A percentile compares a stretch with the other conserved stretches of the same genome.
These are phyloP conservation scores for Atta texana DNA, from an alignment of 1,140 invertebrate genomes.

Conservation along the genomic window DNA sequence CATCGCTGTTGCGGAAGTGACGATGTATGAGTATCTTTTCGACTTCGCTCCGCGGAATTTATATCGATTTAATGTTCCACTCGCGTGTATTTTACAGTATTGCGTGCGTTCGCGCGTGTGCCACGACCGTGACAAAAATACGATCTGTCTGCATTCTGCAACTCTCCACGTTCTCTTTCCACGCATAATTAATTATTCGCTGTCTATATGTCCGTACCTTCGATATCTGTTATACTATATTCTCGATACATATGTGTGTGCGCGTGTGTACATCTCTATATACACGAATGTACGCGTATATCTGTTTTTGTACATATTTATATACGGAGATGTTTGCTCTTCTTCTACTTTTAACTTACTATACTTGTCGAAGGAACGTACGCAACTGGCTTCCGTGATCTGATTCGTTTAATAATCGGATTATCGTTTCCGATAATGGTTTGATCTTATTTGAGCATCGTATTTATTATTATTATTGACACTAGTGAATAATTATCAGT, in stretches of 20 bases:
- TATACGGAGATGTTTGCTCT: constrained; percentile 56
- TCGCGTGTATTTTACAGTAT: background rate
- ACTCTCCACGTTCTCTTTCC: constrained; percentile 64
- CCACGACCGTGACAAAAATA: constrained; percentile 37
- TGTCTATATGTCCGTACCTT: constrained; percentile 61
- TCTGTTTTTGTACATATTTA: constrained; percentile 39
- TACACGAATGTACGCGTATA: constrained; percentile 65
- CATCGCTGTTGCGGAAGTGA: constrained; percentile 3
- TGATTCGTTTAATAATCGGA: background rate
- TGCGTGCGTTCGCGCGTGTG: constrained; percentile 60
- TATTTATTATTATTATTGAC: constrained; percentile 5
- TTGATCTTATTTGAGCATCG: background rate
- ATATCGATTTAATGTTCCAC: constrained; percentile 5
- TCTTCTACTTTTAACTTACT: constrained; percentile 60
- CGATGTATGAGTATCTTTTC: constrained; percentile 5
- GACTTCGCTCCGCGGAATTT: background rate
- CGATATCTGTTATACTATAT: constrained; percentile 64
- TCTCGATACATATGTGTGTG: constrained; percentile 64
- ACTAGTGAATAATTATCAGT: background rate
- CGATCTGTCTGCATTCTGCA: constrained; percentile 42
- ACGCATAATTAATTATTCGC: constrained; percentile 72
- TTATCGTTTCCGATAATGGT: background rate
- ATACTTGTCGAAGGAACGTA: constrained; percentile 72
- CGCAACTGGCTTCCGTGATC: constrained; percentile 56
- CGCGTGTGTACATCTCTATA: constrained; percentile 62